Base-by-base conservation (phyloP, 1,140 invertebrate species). In the Neodiprion virginianus region DNA sequence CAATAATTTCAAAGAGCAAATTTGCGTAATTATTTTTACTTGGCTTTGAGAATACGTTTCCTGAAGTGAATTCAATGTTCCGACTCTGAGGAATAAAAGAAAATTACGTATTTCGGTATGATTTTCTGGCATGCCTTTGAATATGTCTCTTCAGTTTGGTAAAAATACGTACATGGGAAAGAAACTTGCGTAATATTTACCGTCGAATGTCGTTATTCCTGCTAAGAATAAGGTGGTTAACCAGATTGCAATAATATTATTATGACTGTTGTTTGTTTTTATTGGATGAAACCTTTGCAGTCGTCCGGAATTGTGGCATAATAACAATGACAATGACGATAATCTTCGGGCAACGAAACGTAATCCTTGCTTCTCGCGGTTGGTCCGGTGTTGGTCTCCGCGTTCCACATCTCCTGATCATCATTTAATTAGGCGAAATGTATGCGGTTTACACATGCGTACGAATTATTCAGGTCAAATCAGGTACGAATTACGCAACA, bases 221-320 rank as follows among this genome's bases (percentile, higher is more conserved):
- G n/a, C 5, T 61, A 17, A 17, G 53, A 61, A 61, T 61, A 61
- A 7, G 11, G 8, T 61, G 53, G 11, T 17, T 61, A 61, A 61
- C 53, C 40, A 47, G 40, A 23, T 69, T 12, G 23, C 68, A 72
- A 69, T 49, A 73, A 73, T 73, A 74, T 77, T 81, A 17, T 14
- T 65, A 17, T 65, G 77, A 77, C 79, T 75, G 74, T 75, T 80
- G 74, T 73, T 72, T 80, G 69, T 76, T 74, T 50, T 85, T 83
- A 86, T 87, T 85, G 83, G 82, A 86, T 86, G 82, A 88, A 87
- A 83, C 82, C 83, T 80, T 85, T 78, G 77, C 78, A 83, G 77
- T 79, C 75, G 75, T 77, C 79, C 78, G 76, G 76, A 74, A 72
- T 74, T 76, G 66, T 83, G 80, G 83, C 74, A 75, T 49, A 48